Conservation (phyloP, 2,113 vertebrate genomes). For the Collichthys lucidus region DNA sequence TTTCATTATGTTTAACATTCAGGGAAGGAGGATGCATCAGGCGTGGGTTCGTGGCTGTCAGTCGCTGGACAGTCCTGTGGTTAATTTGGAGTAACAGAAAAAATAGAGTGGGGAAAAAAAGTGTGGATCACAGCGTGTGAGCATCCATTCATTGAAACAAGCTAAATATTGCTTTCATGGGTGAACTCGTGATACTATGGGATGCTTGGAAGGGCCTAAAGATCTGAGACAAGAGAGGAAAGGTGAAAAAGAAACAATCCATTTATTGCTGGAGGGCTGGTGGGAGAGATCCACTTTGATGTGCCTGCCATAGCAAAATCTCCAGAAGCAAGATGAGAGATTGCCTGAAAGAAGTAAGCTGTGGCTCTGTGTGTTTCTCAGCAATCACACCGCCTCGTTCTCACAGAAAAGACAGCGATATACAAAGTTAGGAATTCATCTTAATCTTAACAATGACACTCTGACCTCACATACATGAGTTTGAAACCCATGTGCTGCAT, state of each 20-base stretch:
- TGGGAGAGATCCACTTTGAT: constrained; percentile 70
- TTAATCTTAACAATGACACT: constrained; percentile 42
- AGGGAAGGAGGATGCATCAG: constrained; percentile 38
- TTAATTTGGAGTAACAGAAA: constrained; percentile 34
- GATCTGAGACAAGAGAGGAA: constrained; percentile 56
- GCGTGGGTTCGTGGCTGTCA: constrained; percentile 8
- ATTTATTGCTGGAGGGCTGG: constrained; percentile 64
- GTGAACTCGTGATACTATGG: constrained; percentile 10
- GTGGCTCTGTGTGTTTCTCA: constrained; percentile 19
- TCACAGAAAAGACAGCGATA: constrained; percentile 15
- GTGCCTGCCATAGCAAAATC: constrained; percentile 64
- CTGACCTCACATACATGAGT: constrained; percentile 51
- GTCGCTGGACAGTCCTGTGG: constrained; percentile 1
- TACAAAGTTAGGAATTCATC: constrained; percentile 29
- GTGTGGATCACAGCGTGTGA: constrained; percentile 26
- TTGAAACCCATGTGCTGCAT: constrained; percentile 56
- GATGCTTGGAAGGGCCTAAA: constrained; percentile 39
- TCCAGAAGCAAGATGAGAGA: constrained; percentile 55
- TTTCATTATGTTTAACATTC: constrained; percentile 25
- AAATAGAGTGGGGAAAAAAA: background rate
- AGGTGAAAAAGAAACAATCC: constrained; percentile 18
- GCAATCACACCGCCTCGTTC: constrained; percentile 15
- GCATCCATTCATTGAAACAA: constrained; percentile 24
- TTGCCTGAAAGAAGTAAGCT: constrained; percentile 44
- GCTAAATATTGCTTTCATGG: constrained; percentile 40